Base-by-base conservation (phyloP, 2,888 invertebrate genomes). In the Tetrapedia diversipes region DNA sequence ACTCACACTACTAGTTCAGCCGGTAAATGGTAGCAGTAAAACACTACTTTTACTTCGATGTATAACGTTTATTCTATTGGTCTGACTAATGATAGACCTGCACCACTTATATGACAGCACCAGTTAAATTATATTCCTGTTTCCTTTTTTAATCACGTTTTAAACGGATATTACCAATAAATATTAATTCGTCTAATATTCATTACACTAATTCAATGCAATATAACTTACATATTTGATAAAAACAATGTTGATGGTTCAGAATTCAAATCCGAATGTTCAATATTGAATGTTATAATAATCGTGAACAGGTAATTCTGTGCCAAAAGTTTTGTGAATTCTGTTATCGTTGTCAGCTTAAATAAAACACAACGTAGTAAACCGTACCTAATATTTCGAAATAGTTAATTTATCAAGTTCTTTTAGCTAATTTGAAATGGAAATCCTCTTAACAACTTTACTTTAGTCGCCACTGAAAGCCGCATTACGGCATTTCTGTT, bases 371-470 rank as follows among this genome's bases (percentile, higher is more conserved):
- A n/a, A 11, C n/a, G 8, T 16, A 4, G 34, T 16, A 14, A n/a
- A n/a, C n/a, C n/a, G n/a, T n/a, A n/a, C n/a, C n/a, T 22, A 45
- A 59, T 54, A 7, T 49, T 49, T 27, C 22, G 8, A 7, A 22
- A 14, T 39, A n/a, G n/a, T 27, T n/a, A 16, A 14, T 11, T 24
- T n/a, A 14, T 29, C n/a, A 19, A 53, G 29, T 67, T 59, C 22
- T 29, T 24, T 61, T 51, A 14, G 19, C 16, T 29, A n/a, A 11
- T 22, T 8, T 57, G 4, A 14, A n/a, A 39, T 19, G 68, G 56
- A 73, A 79, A 73, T 65, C 60, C 67, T 56, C 67, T 79, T 79
- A 67, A 34, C 34, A 24, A 14, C 72, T 63, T 78, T 72, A 64
- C 54, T 11, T 29, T 29, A 11, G 29, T 10, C 39, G 51, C 41